phyloP scores from a whole-genome alignment of 2,113 vertebrate genomes.

The Andinoacara biseriatus region DNA sequence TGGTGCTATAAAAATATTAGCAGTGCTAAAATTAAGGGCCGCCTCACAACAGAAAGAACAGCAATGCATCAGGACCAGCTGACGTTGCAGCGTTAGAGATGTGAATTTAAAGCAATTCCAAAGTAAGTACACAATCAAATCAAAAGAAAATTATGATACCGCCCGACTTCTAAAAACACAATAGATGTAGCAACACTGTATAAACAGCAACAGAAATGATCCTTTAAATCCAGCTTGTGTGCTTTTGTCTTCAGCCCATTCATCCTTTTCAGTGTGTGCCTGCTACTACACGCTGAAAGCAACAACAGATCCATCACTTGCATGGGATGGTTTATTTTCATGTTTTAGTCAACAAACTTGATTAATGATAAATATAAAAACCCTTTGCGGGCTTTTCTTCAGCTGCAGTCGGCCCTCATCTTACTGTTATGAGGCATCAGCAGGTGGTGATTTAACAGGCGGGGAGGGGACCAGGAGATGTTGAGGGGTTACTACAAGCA shows the following conservation, averaged over 20 bases:
- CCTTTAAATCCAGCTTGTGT: conserved; percentile 8
- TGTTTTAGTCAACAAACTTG: not conserved
- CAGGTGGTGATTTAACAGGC: conserved; percentile 10
- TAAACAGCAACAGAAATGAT: not conserved
- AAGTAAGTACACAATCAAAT: conserved; percentile 14
- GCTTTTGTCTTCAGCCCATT: conserved; percentile 9
- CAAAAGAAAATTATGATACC: not conserved
- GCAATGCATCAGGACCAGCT: not conserved
- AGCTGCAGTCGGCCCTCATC: not conserved
- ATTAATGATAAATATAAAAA: conserved; percentile 15
- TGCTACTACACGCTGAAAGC: not conserved
- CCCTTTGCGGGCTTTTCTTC: not conserved
- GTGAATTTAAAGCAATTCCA: not conserved
- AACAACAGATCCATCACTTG: conserved; percentile 1
- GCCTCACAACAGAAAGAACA: conserved; percentile 9
- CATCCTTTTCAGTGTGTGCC: not conserved
- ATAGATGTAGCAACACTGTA: not conserved
- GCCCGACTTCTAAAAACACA: not conserved
- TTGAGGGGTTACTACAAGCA: not conserved
- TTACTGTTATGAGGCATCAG: not conserved
- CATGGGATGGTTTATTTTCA: conserved; percentile 5
- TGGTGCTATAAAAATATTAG: not conserved
- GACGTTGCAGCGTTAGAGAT: not conserved
- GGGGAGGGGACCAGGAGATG: not conserved
- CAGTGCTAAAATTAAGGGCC: not conserved